phyloP scores from a whole-genome alignment of 2,113 vertebrate species.

The human (Homo sapiens) region GRCh38 chr3:183399501-183400000 shows the following conservation, averaged over 20 bases:
- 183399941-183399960: background rate
- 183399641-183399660: background rate
- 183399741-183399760: background rate
- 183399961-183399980: background rate
- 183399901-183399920: background rate
- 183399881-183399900: background rate
- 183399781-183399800: background rate
- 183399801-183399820: background rate
- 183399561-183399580: background rate
- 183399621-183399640: background rate
- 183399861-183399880: background rate
- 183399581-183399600: background rate
- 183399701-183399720: slow-evolving; percentile 7
- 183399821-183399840: background rate
- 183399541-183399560: background rate
- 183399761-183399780: background rate
- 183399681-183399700: background rate
- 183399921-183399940: background rate
- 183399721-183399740: background rate
- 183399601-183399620: background rate
- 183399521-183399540: background rate
- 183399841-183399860: background rate
- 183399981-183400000: background rate
- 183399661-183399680: background rate
- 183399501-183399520: background rate